A percentile compares a stretch with the other conserved stretches of the same genome.
Evolutionary conservation across 2,888 invertebrate species (phyloP).

Genomic region (Masnerella sp.): DNA sequence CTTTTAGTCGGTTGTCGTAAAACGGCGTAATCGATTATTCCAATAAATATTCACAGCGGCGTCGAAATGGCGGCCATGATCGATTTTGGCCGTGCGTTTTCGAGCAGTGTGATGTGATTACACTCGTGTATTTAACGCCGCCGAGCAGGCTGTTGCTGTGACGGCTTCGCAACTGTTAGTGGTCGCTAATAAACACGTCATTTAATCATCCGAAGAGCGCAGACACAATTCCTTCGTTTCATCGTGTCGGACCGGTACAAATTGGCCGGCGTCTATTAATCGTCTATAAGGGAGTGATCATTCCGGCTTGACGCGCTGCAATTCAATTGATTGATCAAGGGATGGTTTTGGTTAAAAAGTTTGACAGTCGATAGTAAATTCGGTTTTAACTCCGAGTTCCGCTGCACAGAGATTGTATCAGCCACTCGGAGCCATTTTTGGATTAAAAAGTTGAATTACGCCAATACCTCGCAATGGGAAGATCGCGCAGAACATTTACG

Average conservation of each 20-base stretch:
- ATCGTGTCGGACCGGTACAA: slow-evolving; percentile 14
- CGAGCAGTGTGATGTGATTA: slow-evolving; percentile 53
- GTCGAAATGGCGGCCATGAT: slow-evolving; percentile 55
- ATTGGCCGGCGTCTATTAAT: slow-evolving; percentile 39
- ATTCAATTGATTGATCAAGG: slow-evolving; percentile 34
- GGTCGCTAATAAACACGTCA: slow-evolving; percentile 63
- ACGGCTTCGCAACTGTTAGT: slow-evolving; percentile 58
- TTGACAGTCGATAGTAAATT: no score
- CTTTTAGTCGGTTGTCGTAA: slow-evolving; percentile 35
- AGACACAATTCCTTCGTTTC: slow-evolving; percentile 51
- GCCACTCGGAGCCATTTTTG: no score
- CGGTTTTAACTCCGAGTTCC: no score
- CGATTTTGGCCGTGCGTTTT: slow-evolving; percentile 57
- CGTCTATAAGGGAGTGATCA: slow-evolving; percentile 29
- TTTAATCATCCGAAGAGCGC: slow-evolving; percentile 54
- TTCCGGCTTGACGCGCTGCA: slow-evolving; percentile 19
- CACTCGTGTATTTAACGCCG: slow-evolving; percentile 44
- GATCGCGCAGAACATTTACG: no score
- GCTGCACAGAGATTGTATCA: no score
- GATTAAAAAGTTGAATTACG: no score
- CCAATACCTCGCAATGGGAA: no score
- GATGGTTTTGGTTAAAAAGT: no score
- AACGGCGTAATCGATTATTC: slow-evolving; percentile 47
- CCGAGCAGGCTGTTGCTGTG: slow-evolving; percentile 36
- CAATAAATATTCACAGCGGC: slow-evolving; percentile 51